Conservation (phyloP, 2,888 invertebrate species). For the Silvanus unidentatus region DNA sequence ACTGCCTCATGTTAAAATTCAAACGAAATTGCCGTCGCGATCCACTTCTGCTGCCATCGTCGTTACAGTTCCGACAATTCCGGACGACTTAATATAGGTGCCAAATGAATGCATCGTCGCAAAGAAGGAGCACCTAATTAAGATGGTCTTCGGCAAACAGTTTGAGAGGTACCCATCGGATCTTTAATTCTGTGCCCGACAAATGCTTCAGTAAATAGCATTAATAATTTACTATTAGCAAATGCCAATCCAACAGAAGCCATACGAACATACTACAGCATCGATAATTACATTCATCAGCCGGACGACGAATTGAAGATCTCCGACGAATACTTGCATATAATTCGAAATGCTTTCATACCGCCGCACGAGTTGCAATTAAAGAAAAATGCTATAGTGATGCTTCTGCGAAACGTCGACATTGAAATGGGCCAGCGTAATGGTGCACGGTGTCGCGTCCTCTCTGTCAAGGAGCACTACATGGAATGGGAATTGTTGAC, state of each 20-base stretch:
- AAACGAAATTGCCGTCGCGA: too few species aligned
- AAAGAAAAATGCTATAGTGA: constrained; percentile 22
- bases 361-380: constrained; percentile 23
- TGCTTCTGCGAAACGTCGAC: constrained; percentile 23
- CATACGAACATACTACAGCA: constrained; percentile 8
- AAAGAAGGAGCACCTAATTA: background rate
- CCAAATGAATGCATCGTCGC: constrained; percentile 5
- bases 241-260: too few species aligned
- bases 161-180: background rate
- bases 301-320: constrained; percentile 10
- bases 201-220: constrained; percentile 7
- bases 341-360: constrained; percentile 17
- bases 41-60: too few species aligned
- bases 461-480: too few species aligned
- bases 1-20: constrained; percentile 3
- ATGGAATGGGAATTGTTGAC: constrained; percentile 10
- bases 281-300: constrained; percentile 7
- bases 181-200: constrained; percentile 9
- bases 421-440: constrained; percentile 21
- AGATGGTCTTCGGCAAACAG: constrained; percentile 5
- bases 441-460: too few species aligned
- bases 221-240: constrained; percentile 9
- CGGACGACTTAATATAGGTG: constrained; percentile 13
- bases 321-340: constrained; percentile 12
- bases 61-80: background rate